These are phyloP conservation scores for Zosterops japonicus DNA, from an alignment of 2,113 vertebrate species.

Conservation along the genomic window DNA sequence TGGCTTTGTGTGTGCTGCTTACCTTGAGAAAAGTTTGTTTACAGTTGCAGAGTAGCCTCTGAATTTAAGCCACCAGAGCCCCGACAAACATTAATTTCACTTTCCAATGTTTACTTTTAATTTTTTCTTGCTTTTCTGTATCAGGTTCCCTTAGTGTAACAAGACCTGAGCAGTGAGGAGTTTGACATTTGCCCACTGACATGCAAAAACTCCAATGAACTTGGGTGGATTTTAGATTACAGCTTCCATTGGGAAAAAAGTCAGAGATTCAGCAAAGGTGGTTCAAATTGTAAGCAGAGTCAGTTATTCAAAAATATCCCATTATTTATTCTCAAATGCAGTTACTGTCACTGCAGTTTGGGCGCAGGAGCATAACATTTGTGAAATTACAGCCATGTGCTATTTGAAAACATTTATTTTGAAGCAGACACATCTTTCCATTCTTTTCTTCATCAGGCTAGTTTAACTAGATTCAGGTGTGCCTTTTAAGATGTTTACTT, in stretches of 20 bases:
- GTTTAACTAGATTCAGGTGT: background rate
- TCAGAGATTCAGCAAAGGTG: background rate
- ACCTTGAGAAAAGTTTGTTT: constrained; percentile 2
- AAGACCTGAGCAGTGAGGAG: background rate
- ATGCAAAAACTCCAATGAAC: background rate
- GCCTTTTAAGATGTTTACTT: background rate
- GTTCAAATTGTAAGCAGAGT: background rate
- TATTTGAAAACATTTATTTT: background rate
- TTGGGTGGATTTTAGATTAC: background rate
- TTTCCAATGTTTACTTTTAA: constrained; percentile 4
- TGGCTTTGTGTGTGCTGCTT: background rate
- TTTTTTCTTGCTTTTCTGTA: constrained; percentile 5
- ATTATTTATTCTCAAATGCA: background rate
- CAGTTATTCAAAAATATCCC: background rate
- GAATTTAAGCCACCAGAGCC: background rate
- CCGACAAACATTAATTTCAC: constrained; percentile 26
- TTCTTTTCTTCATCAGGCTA: background rate
- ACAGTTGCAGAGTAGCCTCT: background rate
- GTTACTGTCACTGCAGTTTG: background rate
- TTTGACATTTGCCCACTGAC: background rate
- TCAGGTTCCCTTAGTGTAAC: background rate
- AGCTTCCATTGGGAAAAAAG: background rate
- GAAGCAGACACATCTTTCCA: background rate
- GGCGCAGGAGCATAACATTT: background rate
- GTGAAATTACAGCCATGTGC: background rate